Percentiles rank a stretch among this genome's conserved stretches.
phyloP scores from a whole-genome alignment of 1,140 invertebrate species.

The Hypothenemus hampei region DNA sequence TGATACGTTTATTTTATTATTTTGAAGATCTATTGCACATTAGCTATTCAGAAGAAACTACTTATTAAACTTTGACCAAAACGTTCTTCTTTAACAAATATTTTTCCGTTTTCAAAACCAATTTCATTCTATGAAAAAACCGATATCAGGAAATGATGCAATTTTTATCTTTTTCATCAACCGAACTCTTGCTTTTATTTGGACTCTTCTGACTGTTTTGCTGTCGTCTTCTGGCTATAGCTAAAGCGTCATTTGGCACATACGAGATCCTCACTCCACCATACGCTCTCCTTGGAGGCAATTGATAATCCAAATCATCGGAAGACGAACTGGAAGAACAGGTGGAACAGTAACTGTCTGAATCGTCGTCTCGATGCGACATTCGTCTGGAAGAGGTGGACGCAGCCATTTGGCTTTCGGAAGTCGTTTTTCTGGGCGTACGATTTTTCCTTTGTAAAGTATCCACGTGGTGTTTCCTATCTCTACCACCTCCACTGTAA shows the following conservation, averaged over 20 bases:
- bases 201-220: constrained; percentile 40
- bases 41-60: too few species aligned
- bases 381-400: constrained; percentile 25
- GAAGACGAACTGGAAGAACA: constrained; percentile 80
- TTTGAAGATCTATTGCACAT: too few species aligned
- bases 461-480: constrained; percentile 35
- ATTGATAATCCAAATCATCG: constrained; percentile 77
- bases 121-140: constrained; percentile 1
- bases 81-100: neutral
- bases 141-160: constrained; percentile 22
- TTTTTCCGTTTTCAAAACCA: neutral
- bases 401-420: constrained; percentile 26
- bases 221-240: constrained; percentile 65
- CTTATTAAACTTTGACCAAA: neutral
- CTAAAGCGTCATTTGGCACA: constrained; percentile 82
- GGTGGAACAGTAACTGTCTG: constrained; percentile 76
- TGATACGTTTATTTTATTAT: too few species aligned
- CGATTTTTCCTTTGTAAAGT: constrained; percentile 39
- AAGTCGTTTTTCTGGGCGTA: constrained; percentile 39
- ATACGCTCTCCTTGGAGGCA: constrained; percentile 73
- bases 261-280: constrained; percentile 83
- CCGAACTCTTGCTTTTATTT: neutral
- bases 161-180: constrained; percentile 18
- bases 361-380: constrained; percentile 57
- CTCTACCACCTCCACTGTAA: constrained; percentile 39